Conservation (phyloP, 2,888 invertebrate species). For the Drosophila putrida region DNA sequence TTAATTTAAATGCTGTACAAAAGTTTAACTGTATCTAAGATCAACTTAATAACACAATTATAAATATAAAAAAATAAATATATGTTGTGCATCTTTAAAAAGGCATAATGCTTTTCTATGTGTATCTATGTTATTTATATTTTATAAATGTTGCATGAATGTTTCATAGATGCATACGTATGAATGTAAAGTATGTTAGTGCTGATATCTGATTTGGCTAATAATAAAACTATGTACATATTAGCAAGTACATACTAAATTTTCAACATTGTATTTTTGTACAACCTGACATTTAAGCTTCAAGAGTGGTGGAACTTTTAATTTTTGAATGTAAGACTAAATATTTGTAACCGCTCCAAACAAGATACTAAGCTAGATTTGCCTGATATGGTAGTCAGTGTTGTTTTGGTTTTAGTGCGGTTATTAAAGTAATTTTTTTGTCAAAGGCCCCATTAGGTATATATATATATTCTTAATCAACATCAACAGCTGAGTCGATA, state of each 20-base stretch:
- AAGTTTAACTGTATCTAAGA: constrained; percentile 15
- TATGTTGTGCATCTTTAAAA: constrained; percentile 14
- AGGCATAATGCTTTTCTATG: constrained; percentile 26
- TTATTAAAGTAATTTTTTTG: too few relatives aligned
- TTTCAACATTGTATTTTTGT: too few relatives aligned
- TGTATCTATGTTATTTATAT: constrained; percentile 12
- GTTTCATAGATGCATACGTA: constrained; percentile 4
- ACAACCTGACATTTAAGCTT: neutral
- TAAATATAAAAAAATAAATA: neutral
- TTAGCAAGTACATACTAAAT: too few relatives aligned
- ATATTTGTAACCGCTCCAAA: too few relatives aligned
- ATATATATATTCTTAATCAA: too few relatives aligned
- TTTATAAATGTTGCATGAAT: constrained; percentile 23
- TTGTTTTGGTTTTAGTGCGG: too few relatives aligned
- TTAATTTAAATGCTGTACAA: constrained; percentile 18
- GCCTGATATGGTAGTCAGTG: too few relatives aligned
- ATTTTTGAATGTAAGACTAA: too few relatives aligned
- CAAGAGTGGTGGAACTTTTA: neutral
- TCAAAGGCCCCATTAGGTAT: too few relatives aligned
- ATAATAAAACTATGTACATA: neutral
- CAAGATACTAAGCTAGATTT: too few relatives aligned
- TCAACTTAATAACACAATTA: constrained; percentile 3
- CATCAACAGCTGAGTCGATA: too few relatives aligned
- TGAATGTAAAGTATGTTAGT: neutral
- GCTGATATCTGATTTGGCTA: neutral